A percentile compares a stretch with the other conserved stretches of the same genome.
phyloP scores from a whole-genome alignment of 2,797 vertebrate genomes.

The Pelochelys cantorii region DNA sequence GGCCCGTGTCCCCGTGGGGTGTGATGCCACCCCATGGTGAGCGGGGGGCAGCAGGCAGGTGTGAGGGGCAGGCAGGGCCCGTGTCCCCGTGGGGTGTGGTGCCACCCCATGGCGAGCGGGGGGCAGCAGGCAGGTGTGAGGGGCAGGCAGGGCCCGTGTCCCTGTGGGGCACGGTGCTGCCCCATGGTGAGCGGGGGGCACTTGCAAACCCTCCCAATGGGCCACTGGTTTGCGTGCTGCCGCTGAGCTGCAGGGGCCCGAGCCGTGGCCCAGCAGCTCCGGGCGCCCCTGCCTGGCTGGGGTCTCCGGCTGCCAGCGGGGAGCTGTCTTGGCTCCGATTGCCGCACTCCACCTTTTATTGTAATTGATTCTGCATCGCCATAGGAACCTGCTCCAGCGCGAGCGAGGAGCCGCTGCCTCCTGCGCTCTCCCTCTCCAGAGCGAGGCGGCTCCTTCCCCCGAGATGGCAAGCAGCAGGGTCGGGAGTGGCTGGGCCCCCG shows the following conservation, averaged over 20 bases:
- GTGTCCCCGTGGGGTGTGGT: too few relatives aligned
- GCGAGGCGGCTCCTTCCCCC: background rate
- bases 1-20: too few relatives aligned
- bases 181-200: too few relatives aligned
- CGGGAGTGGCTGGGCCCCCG: background rate
- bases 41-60: too few relatives aligned
- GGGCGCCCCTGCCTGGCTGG: background rate
- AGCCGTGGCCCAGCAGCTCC: background rate
- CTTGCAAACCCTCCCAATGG: too few relatives aligned
- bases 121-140: too few relatives aligned
- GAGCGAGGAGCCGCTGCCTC: conserved; percentile 27
- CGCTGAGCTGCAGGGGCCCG: too few relatives aligned
- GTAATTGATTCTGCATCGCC: conserved; percentile 63
- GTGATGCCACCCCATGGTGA: too few relatives aligned
- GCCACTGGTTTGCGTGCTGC: background rate
- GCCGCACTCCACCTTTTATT: conserved; percentile 70
- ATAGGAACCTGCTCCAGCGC: conserved; percentile 67
- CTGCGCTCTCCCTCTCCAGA: background rate
- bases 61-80: too few relatives aligned
- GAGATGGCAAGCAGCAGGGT: conserved; percentile 15
- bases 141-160: too few relatives aligned
- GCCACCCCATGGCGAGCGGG: too few relatives aligned
- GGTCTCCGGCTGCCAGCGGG: conserved; percentile 10
- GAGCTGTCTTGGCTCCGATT: conserved; percentile 51
- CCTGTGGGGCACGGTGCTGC: too few relatives aligned